Evolutionary conservation across 2,797 vertebrate genomes (phyloP), one percentile per base, ranked within the genome.

Genomic region (Xerus rutilus): DNA sequence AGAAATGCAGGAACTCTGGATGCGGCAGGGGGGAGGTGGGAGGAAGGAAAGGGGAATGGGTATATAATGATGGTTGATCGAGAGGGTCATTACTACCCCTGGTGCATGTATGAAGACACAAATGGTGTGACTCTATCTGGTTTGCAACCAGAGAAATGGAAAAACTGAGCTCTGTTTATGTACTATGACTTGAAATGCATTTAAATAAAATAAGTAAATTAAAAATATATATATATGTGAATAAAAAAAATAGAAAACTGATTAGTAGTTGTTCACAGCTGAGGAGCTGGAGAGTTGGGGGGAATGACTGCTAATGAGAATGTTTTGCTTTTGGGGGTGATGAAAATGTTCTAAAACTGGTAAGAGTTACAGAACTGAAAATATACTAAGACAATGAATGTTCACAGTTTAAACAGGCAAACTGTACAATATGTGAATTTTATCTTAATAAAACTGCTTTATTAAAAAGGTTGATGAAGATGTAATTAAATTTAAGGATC

Each of bases 401-500:
- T 30, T 35, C 39, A 83, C 23, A 94, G 17, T 79, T 93, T 64
- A 54, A 87, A 35, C 43, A 21, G 5, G 7, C 74, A 25, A 86
- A 65, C 5, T 67, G 0, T 39, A 49, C 0, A 54, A 1, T 39
- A 32, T 64, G 21, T 32, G n/a, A 93, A 35, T 70, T 59, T 15
- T 20, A 32, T 88, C 15, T 91, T n/a, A 67, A 62, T 79, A 45
- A 93, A 47, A 23, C 45, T 79, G 2, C 13, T 87, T 45, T 28
- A 83, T 76, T 67, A 32, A 70, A 67, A 74, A 25, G 30, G 13
- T 35, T 62, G 21, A 84, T 81, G 25, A 45, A 57, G 43, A 73
- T 87, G 25, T 95, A 64, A 94, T 67, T 76, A 86, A 95, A 94
- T 35, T 69, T 87, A 85, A 47, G 39, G 35, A 74, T 95, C 84